Evolutionary conservation across 2,113 vertebrate genomes (phyloP).

Genomic region (Noturus placidus): DNA sequence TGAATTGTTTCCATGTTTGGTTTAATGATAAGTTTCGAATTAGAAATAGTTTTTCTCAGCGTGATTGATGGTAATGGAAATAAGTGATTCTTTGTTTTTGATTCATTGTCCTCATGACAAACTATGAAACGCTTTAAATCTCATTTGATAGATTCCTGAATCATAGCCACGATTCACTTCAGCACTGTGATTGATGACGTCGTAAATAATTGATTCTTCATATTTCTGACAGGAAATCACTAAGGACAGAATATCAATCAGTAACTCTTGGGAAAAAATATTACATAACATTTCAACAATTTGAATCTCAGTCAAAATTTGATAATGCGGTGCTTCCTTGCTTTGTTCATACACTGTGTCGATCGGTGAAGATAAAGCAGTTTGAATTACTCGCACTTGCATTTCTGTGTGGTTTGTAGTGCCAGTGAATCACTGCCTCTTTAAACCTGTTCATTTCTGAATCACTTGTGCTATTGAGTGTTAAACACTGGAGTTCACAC

Average conservation of each 20-base stretch:
- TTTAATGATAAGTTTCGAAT: neutral
- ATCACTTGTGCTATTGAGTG: neutral
- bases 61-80: neutral
- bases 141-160: neutral
- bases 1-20: neutral
- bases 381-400: neutral
- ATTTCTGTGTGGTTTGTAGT: too few relatives aligned
- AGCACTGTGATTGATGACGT: neutral
- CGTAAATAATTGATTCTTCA: neutral
- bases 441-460: neutral
- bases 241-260: neutral
- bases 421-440: neutral
- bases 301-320: neutral
- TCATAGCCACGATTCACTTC: neutral
- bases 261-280: neutral
- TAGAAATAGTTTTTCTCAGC: neutral
- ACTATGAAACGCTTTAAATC: neutral
- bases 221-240: neutral
- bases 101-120: neutral
- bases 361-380: neutral
- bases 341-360: neutral
- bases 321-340: neutral
- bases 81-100: neutral
- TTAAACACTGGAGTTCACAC: neutral
- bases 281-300: neutral